Conservation (phyloP, 2,888 invertebrate species). For the Cephonodes hylas region DNA sequence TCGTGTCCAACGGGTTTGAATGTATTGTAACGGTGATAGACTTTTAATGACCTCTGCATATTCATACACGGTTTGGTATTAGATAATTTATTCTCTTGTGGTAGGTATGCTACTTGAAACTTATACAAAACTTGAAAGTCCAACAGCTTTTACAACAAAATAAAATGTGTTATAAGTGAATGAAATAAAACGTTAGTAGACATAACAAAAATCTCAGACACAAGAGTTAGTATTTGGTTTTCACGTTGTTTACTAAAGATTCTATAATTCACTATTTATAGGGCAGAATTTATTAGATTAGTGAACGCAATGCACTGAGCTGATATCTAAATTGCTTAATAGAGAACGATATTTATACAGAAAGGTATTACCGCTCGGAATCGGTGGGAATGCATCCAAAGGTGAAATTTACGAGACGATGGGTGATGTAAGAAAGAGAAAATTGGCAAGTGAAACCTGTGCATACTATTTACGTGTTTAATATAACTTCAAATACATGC, state of each 20-base stretch:
- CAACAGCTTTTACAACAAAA: background rate
- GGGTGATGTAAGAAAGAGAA: conserved; percentile 10
- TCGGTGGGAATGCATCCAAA: conserved; percentile 2
- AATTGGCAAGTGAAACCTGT: conserved; percentile 10
- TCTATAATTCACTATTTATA: background rate
- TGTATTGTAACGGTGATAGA: background rate
- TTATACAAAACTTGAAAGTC: background rate
- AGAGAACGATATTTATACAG: background rate
- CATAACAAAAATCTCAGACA: too few species aligned
- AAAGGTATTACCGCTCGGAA: conserved; percentile 1
- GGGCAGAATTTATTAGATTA: background rate
- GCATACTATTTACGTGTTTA: conserved; percentile 7
- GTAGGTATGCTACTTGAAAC: background rate
- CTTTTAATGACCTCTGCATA: background rate
- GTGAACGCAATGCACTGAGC: background rate
- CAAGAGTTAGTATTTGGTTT: background rate
- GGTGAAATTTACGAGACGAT: conserved; percentile 9
- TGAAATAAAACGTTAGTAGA: too few species aligned
- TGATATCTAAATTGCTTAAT: background rate
- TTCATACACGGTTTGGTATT: background rate
- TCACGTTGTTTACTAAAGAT: background rate
- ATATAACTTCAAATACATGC: conserved; percentile 3
- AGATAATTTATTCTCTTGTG: background rate
- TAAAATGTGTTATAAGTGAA: too few species aligned
- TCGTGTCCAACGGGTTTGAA: background rate